Conservation (phyloP, 2,113 vertebrate genomes). For the Balaeniceps rex region DNA sequence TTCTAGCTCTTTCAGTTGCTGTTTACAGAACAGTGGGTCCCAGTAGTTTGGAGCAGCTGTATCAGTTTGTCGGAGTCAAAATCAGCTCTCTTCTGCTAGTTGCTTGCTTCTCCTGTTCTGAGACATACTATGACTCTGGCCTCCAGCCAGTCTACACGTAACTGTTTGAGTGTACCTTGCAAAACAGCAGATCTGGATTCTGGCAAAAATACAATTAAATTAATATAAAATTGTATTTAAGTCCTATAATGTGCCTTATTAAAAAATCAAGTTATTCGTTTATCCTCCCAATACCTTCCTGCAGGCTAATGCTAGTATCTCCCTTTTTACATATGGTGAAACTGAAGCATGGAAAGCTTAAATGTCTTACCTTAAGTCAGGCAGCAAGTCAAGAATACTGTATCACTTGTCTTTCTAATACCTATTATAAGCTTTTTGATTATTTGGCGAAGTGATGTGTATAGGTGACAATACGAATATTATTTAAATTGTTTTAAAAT, state of each 20-base stretch:
- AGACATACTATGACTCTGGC: background rate
- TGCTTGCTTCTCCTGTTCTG: background rate
- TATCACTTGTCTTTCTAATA: background rate
- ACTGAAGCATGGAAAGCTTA: background rate
- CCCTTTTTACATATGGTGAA: background rate
- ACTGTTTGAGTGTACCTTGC: background rate
- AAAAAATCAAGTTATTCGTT: background rate
- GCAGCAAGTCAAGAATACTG: background rate
- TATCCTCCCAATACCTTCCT: background rate
- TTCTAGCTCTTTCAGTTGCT: background rate
- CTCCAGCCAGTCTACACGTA: background rate
- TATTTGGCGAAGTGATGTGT: background rate
- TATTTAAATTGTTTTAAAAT: background rate
- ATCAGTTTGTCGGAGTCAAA: background rate
- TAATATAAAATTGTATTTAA: background rate
- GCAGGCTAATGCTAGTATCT: background rate
- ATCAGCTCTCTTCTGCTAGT: background rate
- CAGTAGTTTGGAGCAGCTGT: background rate
- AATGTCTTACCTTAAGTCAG: background rate
- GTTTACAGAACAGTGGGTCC: background rate
- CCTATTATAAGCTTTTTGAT: background rate
- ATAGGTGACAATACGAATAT: background rate
- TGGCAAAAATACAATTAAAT: background rate
- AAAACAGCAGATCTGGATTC: background rate
- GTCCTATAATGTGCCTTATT: background rate